Evolutionary conservation across 2,888 invertebrate genomes (phyloP).

Genomic region (Drosophila longiperda): DNA sequence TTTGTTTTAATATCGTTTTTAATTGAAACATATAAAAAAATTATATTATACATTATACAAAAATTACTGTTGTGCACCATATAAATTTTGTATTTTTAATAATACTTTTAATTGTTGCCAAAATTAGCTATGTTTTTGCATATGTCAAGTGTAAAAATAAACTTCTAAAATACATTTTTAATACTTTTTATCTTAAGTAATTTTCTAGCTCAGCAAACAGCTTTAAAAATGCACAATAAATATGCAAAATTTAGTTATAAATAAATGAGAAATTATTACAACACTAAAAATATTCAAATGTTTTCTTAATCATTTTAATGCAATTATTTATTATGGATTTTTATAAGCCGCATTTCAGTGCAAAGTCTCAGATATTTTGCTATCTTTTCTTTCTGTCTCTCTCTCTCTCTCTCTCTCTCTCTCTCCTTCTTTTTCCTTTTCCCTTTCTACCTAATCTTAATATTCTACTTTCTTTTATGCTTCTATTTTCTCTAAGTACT

Average conservation of each 20-base stretch:
- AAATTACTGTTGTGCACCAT: neutral
- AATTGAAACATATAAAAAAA: neutral
- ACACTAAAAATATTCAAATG: neutral
- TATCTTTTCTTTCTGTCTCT: neutral
- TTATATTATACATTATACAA: neutral
- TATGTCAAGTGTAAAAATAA: neutral
- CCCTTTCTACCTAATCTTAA: neutral
- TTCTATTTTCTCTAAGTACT: neutral
- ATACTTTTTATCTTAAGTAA: neutral
- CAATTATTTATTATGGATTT: neutral
- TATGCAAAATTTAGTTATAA: neutral
- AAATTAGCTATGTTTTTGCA: neutral
- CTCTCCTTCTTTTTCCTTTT: neutral
- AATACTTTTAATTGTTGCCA: neutral
- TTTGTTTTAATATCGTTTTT: neutral
- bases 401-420: accelerated
- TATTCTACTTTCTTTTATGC: neutral
- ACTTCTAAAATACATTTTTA: neutral
- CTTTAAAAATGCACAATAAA: neutral
- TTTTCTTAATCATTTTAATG: neutral
- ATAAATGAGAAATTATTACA: neutral
- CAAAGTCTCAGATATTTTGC: neutral
- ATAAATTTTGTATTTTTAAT: too few relatives aligned
- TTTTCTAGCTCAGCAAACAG: neutral
- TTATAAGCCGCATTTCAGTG: neutral